phyloP scores from a whole-genome alignment of 1,140 invertebrate genomes.

The Maconellicoccus hirsutus region DNA sequence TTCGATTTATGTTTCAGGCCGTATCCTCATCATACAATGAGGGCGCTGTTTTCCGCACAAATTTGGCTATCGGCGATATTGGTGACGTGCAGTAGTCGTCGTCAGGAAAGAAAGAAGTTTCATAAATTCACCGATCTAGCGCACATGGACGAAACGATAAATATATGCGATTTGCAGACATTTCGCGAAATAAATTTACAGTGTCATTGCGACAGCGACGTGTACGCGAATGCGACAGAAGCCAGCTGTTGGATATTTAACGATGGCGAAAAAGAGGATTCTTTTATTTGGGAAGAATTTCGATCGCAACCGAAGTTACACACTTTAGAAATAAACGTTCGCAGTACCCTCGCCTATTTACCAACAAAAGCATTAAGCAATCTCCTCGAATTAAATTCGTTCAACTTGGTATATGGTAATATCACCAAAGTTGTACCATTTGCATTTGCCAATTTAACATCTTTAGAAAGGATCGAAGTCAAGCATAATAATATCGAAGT shows the following conservation, averaged over 20 bases:
- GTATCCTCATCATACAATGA: not conserved
- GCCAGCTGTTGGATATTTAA: conserved; percentile 53
- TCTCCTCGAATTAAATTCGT: conserved; percentile 47
- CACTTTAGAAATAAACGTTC: conserved; percentile 54
- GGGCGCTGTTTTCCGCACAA: not conserved
- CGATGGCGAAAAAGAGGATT: conserved; percentile 44
- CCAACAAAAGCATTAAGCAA: conserved; percentile 52
- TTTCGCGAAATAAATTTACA: conserved; percentile 34
- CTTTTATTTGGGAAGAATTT: conserved; percentile 54
- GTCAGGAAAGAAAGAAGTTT: not conserved
- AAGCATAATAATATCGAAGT: conserved; percentile 51
- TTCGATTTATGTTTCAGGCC: not conserved
- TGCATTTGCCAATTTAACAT: conserved; percentile 55
- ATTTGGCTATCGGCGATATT: not conserved
- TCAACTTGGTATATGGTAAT: conserved; percentile 56
- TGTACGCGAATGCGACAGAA: conserved; percentile 35
- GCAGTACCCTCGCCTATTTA: conserved; percentile 49
- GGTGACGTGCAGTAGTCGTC: not conserved
- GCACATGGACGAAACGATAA: conserved; percentile 28
- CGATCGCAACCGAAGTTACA: conserved; percentile 52
- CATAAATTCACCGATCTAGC: not conserved
- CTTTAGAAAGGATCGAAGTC: conserved; percentile 50
- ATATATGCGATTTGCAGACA: conserved; percentile 38
- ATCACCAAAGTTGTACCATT: conserved; percentile 51
- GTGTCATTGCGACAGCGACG: conserved; percentile 37